phyloP scores from a whole-genome alignment of 2,888 invertebrate species.

The Tubulanus polymorphus region DNA sequence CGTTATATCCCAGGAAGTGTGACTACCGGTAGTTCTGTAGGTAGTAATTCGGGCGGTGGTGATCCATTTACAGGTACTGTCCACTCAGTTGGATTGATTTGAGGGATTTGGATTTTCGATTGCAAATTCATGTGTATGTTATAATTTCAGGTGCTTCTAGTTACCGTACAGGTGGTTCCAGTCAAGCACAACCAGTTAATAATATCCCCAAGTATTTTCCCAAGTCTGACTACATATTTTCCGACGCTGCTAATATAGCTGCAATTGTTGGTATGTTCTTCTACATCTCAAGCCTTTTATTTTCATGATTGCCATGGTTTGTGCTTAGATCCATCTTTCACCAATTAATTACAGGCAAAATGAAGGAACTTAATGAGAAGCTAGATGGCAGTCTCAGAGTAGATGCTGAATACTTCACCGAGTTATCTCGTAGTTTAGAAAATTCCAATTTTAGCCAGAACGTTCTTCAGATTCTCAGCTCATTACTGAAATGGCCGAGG shows the following conservation, averaged over 20 bases:
- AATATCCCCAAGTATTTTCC: conserved; percentile 55
- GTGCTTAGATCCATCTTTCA: not conserved
- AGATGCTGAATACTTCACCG: too few species aligned
- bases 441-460: too few species aligned
- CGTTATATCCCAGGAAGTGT: conserved; percentile 63
- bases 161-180: conserved; percentile 23
- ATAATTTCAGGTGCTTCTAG: conserved; percentile 22
- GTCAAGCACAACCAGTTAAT: conserved; percentile 21
- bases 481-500: too few species aligned
- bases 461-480: too few species aligned
- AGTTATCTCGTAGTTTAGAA: too few species aligned
- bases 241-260: conserved; percentile 58
- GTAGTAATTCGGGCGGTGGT: conserved; percentile 24
- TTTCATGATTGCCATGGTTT: not conserved
- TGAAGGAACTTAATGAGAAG: too few species aligned
- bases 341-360: conserved; percentile 30
- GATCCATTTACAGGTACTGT: conserved; percentile 57
- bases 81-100: not conserved
- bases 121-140: not conserved
- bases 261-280: conserved; percentile 63
- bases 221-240: conserved; percentile 61
- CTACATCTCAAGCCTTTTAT: conserved; percentile 63
- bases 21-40: conserved; percentile 11
- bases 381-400: too few species aligned
- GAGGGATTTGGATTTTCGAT: not conserved